Evolutionary conservation across 2,797 vertebrate species (phyloP).

Genomic region (Muscicapa striata): DNA sequence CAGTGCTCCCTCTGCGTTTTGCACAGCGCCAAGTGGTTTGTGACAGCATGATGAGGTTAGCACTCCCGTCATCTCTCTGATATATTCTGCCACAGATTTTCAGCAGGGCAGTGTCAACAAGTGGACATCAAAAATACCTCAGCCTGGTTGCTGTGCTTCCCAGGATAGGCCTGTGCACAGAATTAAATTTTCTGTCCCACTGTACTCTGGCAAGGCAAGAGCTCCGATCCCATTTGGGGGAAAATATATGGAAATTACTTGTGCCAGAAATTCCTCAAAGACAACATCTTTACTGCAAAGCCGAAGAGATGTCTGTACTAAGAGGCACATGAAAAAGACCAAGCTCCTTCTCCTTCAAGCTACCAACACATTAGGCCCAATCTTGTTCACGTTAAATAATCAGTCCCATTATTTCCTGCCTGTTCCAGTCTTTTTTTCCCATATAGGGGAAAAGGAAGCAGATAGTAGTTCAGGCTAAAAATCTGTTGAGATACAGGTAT

Average conservation of each 20-base stretch:
- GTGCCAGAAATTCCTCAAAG: conserved; percentile 6
- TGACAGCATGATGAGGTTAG: fast-evolving
- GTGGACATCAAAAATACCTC: neutral
- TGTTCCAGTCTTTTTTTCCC: conserved; percentile 3
- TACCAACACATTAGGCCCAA: neutral
- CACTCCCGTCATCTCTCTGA: neutral
- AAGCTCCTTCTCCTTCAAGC: neutral
- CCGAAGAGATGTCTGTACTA: neutral
- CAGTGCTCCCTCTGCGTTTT: neutral
- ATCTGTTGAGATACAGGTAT: conserved; percentile 35
- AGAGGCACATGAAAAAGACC: neutral
- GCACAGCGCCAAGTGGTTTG: neutral
- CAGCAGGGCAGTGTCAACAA: neutral
- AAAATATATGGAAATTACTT: neutral
- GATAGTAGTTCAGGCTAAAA: conserved; percentile 24
- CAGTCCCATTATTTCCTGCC: neutral
- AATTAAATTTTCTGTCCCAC: neutral
- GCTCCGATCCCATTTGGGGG: neutral
- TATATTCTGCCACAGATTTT: neutral
- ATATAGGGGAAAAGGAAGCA: neutral
- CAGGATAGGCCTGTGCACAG: neutral
- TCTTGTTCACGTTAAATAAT: neutral
- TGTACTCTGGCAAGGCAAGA: neutral
- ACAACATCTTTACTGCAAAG: neutral
- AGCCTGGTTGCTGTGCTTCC: neutral